These are phyloP conservation scores for Elephantulus edwardii DNA, from an alignment of 2,113 vertebrate genomes.

Conservation along the genomic window DNA sequence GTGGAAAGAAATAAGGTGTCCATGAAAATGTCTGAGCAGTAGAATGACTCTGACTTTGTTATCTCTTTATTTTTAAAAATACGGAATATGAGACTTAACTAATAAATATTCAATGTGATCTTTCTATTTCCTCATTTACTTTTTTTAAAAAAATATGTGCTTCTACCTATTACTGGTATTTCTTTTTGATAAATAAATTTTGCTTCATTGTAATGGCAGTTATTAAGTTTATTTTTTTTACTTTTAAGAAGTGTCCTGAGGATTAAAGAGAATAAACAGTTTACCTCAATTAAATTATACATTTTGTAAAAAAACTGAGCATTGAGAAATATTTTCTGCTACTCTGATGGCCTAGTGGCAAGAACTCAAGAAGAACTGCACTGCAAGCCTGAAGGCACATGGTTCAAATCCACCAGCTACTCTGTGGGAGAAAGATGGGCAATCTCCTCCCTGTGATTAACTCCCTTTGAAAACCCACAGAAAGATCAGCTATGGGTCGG, in stretches of 20 bases:
- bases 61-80: background rate
- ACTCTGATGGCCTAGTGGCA: no score
- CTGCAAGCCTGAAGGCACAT: no score
- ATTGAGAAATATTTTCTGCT: background rate
- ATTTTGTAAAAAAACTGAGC: background rate
- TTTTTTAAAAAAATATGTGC: background rate
- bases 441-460: no score
- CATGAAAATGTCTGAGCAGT: background rate
- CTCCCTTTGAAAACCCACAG: no score
- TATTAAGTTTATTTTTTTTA: background rate
- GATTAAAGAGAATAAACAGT: background rate
- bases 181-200: background rate
- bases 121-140: background rate
- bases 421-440: no score
- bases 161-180: background rate
- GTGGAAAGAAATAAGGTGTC: background rate
- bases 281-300: constrained; percentile 15
- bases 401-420: no score
- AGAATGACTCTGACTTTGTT: background rate
- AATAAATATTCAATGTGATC: constrained; percentile 23
- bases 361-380: no score
- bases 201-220: background rate
- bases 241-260: background rate
- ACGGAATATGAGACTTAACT: background rate
- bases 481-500: no score